Evolutionary conservation across 2,113 vertebrate species (phyloP).

Genomic region (Probosciger aterrimus): DNA sequence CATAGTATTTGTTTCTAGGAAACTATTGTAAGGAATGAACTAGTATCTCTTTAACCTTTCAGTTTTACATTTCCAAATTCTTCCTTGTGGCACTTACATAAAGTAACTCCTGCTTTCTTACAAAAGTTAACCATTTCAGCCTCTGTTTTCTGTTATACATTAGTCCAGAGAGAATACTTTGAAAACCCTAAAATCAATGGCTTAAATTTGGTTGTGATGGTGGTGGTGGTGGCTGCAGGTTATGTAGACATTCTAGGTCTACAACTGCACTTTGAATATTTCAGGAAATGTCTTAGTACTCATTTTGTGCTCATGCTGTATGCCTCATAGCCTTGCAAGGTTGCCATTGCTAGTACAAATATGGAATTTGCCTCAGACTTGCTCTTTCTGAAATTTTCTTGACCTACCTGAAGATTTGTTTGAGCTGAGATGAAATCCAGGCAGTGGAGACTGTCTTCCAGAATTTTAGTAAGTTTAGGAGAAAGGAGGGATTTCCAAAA

Average conservation of each 20-base stretch:
- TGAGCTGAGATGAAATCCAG: neutral
- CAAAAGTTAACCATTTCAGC: neutral
- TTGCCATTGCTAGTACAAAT: neutral
- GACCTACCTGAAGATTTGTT: neutral
- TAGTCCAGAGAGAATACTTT: neutral
- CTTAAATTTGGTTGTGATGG: neutral
- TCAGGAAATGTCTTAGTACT: neutral
- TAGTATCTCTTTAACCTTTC: neutral
- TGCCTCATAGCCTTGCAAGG: neutral
- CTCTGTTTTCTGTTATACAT: neutral
- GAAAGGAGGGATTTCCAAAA: neutral
- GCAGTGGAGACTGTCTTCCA: neutral
- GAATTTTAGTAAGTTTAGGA: neutral
- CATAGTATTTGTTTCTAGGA: neutral
- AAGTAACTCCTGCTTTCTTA: neutral
- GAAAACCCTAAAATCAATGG: neutral
- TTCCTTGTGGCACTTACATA: neutral
- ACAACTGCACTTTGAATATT: neutral
- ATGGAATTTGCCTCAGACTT: neutral
- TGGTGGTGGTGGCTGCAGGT: fast-evolving
- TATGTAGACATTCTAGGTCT: neutral
- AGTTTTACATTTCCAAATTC: neutral
- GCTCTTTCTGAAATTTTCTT: neutral
- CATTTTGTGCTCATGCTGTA: neutral
- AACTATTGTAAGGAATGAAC: neutral